Percentiles rank a stretch among this genome's conserved stretches.
phyloP scores from a whole-genome alignment of 1,140 invertebrate genomes.

The Eupeodes corollae region DNA sequence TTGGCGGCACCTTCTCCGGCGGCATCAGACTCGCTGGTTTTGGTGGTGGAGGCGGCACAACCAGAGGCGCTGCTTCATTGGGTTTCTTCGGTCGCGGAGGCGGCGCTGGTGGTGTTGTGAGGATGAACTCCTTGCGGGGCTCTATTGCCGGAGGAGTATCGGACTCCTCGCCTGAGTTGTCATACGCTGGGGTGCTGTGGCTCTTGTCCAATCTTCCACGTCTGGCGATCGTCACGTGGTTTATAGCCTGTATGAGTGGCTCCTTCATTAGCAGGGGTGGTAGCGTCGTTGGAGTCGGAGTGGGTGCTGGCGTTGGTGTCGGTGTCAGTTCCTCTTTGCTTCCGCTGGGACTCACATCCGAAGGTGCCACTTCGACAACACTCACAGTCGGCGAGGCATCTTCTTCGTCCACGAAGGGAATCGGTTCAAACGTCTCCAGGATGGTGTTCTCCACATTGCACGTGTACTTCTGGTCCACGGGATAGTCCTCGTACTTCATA shows the following conservation, averaged over 20 bases:
- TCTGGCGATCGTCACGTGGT: conserved; percentile 25
- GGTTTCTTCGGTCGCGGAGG: conserved; percentile 29
- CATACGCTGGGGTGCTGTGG: conserved; percentile 63
- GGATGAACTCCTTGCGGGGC: conserved; percentile 26
- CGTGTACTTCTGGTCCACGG: conserved; percentile 30
- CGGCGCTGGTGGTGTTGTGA: conserved; percentile 29
- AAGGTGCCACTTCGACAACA: conserved; percentile 7
- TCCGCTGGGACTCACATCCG: conserved; percentile 7
- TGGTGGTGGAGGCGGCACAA: conserved; percentile 26
- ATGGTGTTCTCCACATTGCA: conserved; percentile 37
- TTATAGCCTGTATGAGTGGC: conserved; percentile 29
- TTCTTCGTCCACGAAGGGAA: conserved; percentile 31
- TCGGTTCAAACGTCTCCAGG: conserved; percentile 34
- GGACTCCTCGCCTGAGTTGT: conserved; percentile 42
- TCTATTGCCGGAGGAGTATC: conserved; percentile 34
- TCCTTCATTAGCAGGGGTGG: conserved; percentile 13
- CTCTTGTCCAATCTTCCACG: conserved; percentile 59
- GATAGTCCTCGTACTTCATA: conserved; percentile 33
- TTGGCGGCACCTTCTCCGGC: conserved; percentile 6
- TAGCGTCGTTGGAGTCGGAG: conserved; percentile 1
- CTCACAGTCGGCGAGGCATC: conserved; percentile 23
- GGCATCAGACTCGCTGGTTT: conserved; percentile 22
- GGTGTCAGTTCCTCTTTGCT: not conserved
- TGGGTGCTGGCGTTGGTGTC: not conserved
- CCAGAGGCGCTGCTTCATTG: conserved; percentile 16